These are phyloP conservation scores for Ischnus inquisitorius DNA, from an alignment of 2,888 invertebrate species.

Conservation along the genomic window DNA sequence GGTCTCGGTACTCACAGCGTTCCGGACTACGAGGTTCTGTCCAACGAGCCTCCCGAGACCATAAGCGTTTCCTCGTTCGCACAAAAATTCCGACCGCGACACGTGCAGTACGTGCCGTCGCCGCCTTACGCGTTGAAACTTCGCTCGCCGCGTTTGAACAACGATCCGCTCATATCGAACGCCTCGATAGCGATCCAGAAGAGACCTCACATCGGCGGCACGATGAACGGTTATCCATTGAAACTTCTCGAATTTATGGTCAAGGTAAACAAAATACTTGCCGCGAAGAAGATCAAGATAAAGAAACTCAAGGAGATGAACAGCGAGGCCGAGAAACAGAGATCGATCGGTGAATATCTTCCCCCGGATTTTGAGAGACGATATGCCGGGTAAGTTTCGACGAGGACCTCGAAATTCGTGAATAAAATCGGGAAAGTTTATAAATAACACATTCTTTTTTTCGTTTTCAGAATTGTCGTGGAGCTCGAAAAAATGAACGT, in stretches of 20 bases:
- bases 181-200: constrained; percentile 80
- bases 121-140: constrained; percentile 83
- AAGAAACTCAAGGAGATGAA: constrained; percentile 94
- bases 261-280: constrained; percentile 93
- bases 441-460: background rate
- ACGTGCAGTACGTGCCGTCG: constrained; percentile 86
- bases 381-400: constrained; percentile 91
- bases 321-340: constrained; percentile 94
- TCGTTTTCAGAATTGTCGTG: constrained; percentile 87
- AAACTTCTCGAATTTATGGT: constrained; percentile 95
- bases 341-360: constrained; percentile 92
- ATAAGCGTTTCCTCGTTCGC: constrained; percentile 94
- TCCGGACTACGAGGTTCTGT: constrained; percentile 98
- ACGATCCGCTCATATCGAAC: constrained; percentile 90
- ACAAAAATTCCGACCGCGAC: constrained; percentile 92
- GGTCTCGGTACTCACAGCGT: constrained; percentile 98
- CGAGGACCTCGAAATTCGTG: background rate
- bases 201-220: constrained; percentile 86
- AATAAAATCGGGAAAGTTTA: background rate
- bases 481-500: constrained; percentile 96
- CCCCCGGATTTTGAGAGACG: constrained; percentile 95
- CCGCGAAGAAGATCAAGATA: constrained; percentile 93
- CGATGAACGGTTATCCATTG: constrained; percentile 93
- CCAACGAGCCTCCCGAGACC: constrained; percentile 96
- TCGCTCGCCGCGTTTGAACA: constrained; percentile 85